A percentile compares a stretch with the other conserved stretches of the same genome.
Conservation (phyloP, 2,888 invertebrate genomes). For the Heliconius cydno region DNA sequence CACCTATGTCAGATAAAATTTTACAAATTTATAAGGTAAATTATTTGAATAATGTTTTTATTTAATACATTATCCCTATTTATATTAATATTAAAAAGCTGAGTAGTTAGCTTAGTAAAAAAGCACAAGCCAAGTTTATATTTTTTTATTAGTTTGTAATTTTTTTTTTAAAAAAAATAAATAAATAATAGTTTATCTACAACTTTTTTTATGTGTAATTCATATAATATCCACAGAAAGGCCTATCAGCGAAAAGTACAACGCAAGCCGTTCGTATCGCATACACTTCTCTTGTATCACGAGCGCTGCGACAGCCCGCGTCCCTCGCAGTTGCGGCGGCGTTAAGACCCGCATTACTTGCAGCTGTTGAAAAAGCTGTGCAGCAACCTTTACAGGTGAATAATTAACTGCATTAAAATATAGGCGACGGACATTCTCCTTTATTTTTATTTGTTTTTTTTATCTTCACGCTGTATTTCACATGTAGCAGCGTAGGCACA, state of each 20-base stretch:
- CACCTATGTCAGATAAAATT: slow-evolving; percentile 81
- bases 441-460: too few species aligned
- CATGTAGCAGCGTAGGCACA: too few species aligned
- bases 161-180: background rate
- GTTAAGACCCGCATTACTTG: slow-evolving; percentile 85
- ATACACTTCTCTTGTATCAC: slow-evolving; percentile 90
- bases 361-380: slow-evolving; percentile 88
- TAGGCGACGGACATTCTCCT: too few species aligned
- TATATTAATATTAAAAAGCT: too few species aligned
- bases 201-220: background rate
- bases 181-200: background rate
- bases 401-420: background rate
- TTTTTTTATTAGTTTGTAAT: background rate
- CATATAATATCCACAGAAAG: slow-evolving; percentile 82
- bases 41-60: slow-evolving; percentile 5
- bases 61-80: too few species aligned
- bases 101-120: too few species aligned
- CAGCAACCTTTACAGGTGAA: slow-evolving; percentile 88
- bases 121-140: too few species aligned
- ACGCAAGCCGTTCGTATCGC: slow-evolving; percentile 90
- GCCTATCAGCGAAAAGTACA: slow-evolving; percentile 88
- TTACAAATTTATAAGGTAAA: slow-evolving; percentile 85
- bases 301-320: slow-evolving; percentile 84
- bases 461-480: too few species aligned
- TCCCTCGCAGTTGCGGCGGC: slow-evolving; percentile 63